A percentile compares a stretch with the other conserved stretches of the same genome.
These are phyloP conservation scores for Allobates femoralis DNA, from an alignment of 2,797 vertebrate species.

Conservation along the genomic window DNA sequence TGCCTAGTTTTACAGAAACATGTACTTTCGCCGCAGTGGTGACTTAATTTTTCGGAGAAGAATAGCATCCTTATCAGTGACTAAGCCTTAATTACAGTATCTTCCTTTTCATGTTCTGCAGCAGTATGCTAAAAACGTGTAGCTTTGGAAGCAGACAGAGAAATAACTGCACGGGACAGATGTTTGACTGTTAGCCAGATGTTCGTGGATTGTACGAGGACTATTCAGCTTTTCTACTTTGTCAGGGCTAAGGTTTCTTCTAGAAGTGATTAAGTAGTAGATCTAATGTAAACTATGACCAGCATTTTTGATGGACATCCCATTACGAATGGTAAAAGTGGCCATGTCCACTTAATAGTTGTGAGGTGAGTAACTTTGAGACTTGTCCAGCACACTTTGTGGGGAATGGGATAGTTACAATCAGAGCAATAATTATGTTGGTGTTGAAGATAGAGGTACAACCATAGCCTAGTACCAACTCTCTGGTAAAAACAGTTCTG, in stretches of 20 bases:
- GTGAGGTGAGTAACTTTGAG: neutral
- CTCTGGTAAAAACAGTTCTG: neutral
- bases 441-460: neutral
- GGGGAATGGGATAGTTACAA: neutral
- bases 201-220: conserved; percentile 32
- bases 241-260: conserved; percentile 14
- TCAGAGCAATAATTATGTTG: neutral
- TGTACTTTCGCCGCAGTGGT: neutral
- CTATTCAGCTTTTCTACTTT: conserved; percentile 40
- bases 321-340: neutral
- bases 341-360: neutral
- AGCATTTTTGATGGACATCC: neutral
- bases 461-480: neutral
- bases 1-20: conserved; percentile 10
- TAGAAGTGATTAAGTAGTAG: conserved; percentile 18
- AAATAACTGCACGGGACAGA: conserved; percentile 48
- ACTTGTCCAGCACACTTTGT: neutral
- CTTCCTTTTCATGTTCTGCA: conserved; percentile 47
- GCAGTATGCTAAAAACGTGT: conserved; percentile 38
- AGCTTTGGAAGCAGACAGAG: conserved; percentile 22
- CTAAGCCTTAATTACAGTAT: conserved; percentile 48
- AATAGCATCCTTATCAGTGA: conserved; percentile 42
- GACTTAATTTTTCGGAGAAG: conserved; percentile 32
- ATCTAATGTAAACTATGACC: neutral
- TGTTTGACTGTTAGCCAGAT: conserved; percentile 56